A percentile compares a stretch with the other conserved stretches of the same genome.
Evolutionary conservation across 2,797 vertebrate species (phyloP).

Genomic region (Oreortyx pictus): DNA sequence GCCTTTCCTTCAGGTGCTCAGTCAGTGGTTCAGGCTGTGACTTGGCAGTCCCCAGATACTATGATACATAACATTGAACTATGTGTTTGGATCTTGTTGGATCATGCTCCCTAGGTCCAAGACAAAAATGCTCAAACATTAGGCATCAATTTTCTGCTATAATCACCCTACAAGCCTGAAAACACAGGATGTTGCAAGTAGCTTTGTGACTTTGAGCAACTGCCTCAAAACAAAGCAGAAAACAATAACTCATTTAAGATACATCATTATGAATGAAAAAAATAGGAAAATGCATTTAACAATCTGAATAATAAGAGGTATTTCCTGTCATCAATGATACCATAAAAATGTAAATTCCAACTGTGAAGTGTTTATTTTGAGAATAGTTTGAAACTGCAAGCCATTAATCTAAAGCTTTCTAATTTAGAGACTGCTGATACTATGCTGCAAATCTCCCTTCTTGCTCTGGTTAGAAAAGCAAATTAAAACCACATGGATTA

Average conservation of each 20-base stretch:
- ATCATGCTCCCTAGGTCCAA: background rate
- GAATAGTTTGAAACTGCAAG: background rate
- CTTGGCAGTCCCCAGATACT: background rate
- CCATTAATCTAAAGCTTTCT: background rate
- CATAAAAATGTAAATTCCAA: background rate
- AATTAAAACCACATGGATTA: background rate
- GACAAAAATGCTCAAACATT: background rate
- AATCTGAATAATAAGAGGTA: background rate
- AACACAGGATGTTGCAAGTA: background rate
- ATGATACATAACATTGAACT: background rate
- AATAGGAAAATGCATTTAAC: background rate
- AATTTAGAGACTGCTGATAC: background rate
- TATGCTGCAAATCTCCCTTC: background rate
- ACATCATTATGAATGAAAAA: background rate
- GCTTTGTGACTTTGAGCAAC: background rate
- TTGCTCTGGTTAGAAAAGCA: background rate
- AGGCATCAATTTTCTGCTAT: background rate
- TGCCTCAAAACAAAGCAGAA: constrained; percentile 11
- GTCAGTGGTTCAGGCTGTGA: too few species aligned
- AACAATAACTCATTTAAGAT: background rate
- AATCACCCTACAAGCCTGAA: background rate
- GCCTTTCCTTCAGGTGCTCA: too few species aligned
- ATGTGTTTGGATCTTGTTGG: background rate
- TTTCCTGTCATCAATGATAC: background rate
- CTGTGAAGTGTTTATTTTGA: background rate